Base-by-base conservation (phyloP, 2,888 invertebrate species). In the Amaurobius ferox region DNA sequence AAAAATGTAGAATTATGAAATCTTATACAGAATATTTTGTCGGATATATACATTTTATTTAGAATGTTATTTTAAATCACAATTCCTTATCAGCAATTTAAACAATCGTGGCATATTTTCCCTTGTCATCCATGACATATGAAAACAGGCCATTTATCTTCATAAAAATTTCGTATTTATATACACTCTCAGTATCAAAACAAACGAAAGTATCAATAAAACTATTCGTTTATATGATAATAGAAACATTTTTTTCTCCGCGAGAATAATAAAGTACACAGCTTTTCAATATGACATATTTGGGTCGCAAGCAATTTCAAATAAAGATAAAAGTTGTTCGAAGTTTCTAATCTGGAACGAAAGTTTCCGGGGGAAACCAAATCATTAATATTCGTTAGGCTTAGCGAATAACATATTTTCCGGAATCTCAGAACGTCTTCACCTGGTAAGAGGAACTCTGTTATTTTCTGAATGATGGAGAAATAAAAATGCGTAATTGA, bases 401-500 rank as follows among this genome's bases (percentile, higher is more conserved):
- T 5, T 23, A 23, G 55, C 23, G 11, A 1, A 16, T 55, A 23
- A 55, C 55, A 16, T 55, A 23, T 55, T 23, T n/a, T 16, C 55
- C 3, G 19, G 23, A 23, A 23, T 23, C 55, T 19, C 16, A 5
- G 16, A 5, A 23, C 44, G 44, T 16, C 55, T 55, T 55, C 55
- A 7, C 35, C 9, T 23, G 19, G 55, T 55, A 55, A 23, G 23
- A 3, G 23, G 3, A 55, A 3, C 55, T 6, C 55, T n/a, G 23
- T 55, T 55, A 55, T 55, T 55, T 55, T 55, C 16, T 16, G 23
- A 5, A 55, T 55, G 23, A 55, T 23, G 55, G 19, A 23, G 23
- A 55, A 55, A 55, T 5, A 23, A 23, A 55, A 23, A 55, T 23
- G 72, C 67, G 78, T 85, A 85, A 85, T 85, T 85, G 83, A 85